phyloP scores from a whole-genome alignment of 1,140 invertebrate genomes.

The Magallana gigas region DNA sequence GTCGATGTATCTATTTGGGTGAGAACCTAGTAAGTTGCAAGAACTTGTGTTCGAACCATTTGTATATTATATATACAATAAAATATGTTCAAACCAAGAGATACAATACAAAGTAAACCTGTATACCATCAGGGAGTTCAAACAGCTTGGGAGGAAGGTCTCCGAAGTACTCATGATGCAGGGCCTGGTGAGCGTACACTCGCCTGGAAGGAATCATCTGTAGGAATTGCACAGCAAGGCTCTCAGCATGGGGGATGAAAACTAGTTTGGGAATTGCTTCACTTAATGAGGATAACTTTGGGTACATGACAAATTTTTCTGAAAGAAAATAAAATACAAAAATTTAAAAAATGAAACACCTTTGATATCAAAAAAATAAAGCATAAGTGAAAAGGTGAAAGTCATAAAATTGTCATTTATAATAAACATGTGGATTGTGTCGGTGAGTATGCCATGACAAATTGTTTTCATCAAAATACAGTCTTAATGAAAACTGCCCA shows the following conservation, averaged over 20 bases:
- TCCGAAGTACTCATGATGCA: conserved; percentile 93
- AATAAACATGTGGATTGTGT: too few relatives aligned
- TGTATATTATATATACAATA: too few relatives aligned
- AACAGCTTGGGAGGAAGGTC: conserved; percentile 92
- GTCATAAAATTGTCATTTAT: background rate
- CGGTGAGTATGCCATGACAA: too few relatives aligned
- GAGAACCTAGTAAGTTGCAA: too few relatives aligned
- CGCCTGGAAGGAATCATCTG: conserved; percentile 91
- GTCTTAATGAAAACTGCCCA: too few relatives aligned
- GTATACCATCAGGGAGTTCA: conserved; percentile 86
- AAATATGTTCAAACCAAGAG: too few relatives aligned
- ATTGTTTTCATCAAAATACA: too few relatives aligned
- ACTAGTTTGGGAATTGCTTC: conserved; percentile 92
- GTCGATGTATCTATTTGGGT: too few relatives aligned
- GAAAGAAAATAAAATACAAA: conserved; percentile 69
- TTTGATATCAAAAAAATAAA: too few relatives aligned
- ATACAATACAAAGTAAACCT: too few relatives aligned
- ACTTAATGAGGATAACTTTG: conserved; percentile 86
- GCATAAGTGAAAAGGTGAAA: background rate
- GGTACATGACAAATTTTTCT: conserved; percentile 89
- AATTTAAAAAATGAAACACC: too few relatives aligned
- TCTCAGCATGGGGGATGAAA: conserved; percentile 92
- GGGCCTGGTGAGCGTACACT: conserved; percentile 92
- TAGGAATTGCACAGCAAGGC: conserved; percentile 90
- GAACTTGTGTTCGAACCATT: too few relatives aligned